A percentile compares a stretch with the other conserved stretches of the same genome.
phyloP scores from a whole-genome alignment of 2,888 invertebrate genomes.

The Ochropacha duplaris region DNA sequence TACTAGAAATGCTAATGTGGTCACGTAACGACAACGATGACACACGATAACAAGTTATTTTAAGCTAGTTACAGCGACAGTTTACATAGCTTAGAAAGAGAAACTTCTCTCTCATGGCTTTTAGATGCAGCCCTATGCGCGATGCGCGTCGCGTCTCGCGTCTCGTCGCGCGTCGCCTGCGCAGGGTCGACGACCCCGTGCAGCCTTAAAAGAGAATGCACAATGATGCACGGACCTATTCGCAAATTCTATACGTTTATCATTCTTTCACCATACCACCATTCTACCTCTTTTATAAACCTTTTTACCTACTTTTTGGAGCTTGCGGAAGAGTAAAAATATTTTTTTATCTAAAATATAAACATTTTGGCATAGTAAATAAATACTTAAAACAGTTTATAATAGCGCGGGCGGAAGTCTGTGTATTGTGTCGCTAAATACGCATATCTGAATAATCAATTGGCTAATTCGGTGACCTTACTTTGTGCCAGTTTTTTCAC shows the following conservation, averaged over 20 bases:
- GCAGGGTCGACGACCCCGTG: constrained; percentile 34
- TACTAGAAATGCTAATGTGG: background rate
- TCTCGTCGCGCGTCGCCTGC: constrained; percentile 13
- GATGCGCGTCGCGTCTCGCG: no score
- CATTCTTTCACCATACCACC: constrained; percentile 30
- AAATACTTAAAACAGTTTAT: background rate
- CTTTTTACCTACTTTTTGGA: background rate
- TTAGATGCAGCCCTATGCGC: constrained; percentile 22
- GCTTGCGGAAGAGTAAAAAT: background rate
- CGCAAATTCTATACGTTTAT: constrained; percentile 49
- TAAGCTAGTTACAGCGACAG: background rate
- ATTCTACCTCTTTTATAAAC: constrained; percentile 12
- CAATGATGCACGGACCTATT: constrained; percentile 56
- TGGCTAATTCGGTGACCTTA: constrained; percentile 37
- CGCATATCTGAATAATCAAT: constrained; percentile 26
- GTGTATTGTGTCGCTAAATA: constrained; percentile 4
- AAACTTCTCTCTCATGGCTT: constrained; percentile 11
- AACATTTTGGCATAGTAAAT: background rate
- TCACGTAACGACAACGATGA: background rate
- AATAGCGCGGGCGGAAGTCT: constrained; percentile 1
- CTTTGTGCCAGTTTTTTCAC: constrained; percentile 35
- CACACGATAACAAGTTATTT: background rate
- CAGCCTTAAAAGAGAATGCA: constrained; percentile 57
- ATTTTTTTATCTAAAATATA: no score
- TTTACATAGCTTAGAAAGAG: constrained; percentile 2